phyloP scores from a whole-genome alignment of 2,888 invertebrate genomes.

The Lycophotia porphyrea region DNA sequence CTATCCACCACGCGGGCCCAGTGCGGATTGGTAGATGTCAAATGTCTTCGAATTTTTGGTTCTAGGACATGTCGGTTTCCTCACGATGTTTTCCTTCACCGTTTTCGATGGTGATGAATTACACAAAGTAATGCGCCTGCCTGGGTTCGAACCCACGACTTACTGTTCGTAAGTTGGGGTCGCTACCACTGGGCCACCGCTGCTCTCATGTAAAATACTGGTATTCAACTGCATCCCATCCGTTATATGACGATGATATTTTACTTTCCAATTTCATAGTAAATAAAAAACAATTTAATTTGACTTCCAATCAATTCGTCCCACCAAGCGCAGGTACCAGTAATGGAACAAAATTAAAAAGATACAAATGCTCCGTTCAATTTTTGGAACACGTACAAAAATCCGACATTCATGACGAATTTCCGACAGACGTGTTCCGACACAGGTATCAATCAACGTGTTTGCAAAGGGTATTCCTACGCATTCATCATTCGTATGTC shows the following conservation, averaged over 20 bases:
- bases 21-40: too few relatives aligned
- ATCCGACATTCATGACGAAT: constrained; percentile 48
- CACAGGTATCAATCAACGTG: constrained; percentile 64
- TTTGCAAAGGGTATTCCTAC: constrained; percentile 57
- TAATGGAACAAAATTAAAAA: constrained; percentile 35
- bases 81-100: too few relatives aligned
- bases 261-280: background rate
- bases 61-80: too few relatives aligned
- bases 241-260: background rate
- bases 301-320: constrained; percentile 3
- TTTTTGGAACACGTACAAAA: constrained; percentile 36
- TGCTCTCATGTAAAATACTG: too few relatives aligned
- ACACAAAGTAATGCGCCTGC: too few relatives aligned
- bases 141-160: too few relatives aligned
- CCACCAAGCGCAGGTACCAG: background rate
- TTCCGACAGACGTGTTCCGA: constrained; percentile 41
- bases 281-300: background rate
- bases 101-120: too few relatives aligned
- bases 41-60: too few relatives aligned
- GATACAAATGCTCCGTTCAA: background rate
- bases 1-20: too few relatives aligned
- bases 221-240: too few relatives aligned
- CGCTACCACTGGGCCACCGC: too few relatives aligned
- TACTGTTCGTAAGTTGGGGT: too few relatives aligned
- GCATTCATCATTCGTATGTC: constrained; percentile 62